These are phyloP conservation scores for Poeciliopsis presidionis DNA, from an alignment of 2,797 vertebrate genomes.

Conservation along the genomic window DNA sequence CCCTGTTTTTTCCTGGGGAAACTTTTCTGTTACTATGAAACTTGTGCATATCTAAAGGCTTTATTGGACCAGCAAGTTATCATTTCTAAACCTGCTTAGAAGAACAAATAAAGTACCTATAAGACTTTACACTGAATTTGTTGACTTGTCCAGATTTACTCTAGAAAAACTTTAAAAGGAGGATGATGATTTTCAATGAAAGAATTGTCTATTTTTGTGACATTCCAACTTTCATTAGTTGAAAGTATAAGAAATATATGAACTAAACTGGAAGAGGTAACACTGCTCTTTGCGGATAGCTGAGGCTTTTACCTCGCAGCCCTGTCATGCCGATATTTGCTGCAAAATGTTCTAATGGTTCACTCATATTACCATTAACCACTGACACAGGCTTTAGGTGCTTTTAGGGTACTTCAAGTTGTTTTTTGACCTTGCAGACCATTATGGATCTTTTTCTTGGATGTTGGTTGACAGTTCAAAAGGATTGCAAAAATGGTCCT, in stretches of 20 bases:
- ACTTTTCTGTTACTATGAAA: not conserved
- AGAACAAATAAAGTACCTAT: not conserved
- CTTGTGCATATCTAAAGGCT: not conserved
- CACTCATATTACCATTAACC: slow-evolving; percentile 1
- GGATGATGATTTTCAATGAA: not conserved
- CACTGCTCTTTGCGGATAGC: not conserved
- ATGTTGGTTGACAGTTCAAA: not conserved
- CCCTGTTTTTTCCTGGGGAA: not conserved
- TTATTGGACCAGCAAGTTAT: not conserved
- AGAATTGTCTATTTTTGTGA: not conserved
- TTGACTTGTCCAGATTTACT: not conserved
- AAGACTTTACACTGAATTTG: not conserved
- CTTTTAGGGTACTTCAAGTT: slow-evolving; percentile 5
- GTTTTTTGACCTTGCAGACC: slow-evolving; percentile 6
- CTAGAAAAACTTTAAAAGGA: not conserved
- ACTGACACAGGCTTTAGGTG: not conserved
- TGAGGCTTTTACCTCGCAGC: not conserved
- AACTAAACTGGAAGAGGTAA: not conserved
- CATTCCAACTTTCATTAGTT: not conserved
- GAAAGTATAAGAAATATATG: not conserved
- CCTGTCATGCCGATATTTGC: not conserved
- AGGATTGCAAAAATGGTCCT: not conserved
- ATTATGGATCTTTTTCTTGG: not conserved
- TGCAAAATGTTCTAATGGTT: slow-evolving; percentile 2
- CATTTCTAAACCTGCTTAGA: not conserved